Evolutionary conservation across 1,140 invertebrate species (phyloP).

Genomic region (Artemia franciscana): DNA sequence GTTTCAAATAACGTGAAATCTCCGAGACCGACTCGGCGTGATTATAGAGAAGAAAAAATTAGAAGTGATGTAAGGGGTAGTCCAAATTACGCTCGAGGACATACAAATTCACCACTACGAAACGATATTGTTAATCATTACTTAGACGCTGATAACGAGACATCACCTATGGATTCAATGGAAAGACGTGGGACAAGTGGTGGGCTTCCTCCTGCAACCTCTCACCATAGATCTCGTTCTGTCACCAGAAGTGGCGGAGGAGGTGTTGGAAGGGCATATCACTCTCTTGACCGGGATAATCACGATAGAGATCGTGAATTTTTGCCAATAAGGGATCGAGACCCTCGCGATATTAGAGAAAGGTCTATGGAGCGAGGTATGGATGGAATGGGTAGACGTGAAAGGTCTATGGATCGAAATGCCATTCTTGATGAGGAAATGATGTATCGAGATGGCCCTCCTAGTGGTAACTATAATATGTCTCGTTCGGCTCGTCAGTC

Average conservation of each 20-base stretch:
- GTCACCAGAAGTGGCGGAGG: constrained; percentile 24
- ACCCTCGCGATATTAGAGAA: constrained; percentile 15
- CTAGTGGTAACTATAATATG: constrained; percentile 3
- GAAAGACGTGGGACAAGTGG: constrained; percentile 3
- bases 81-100: background rate
- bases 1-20: constrained; percentile 9
- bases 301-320: constrained; percentile 45
- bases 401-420: constrained; percentile 32
- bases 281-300: constrained; percentile 39
- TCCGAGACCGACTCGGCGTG: constrained; percentile 12
- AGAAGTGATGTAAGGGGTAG: background rate
- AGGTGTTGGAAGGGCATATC: constrained; percentile 34
- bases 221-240: constrained; percentile 31
- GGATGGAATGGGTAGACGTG: constrained; percentile 17
- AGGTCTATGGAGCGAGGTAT: constrained; percentile 30
- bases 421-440: constrained; percentile 12
- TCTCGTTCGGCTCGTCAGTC: constrained; percentile 43
- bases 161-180: constrained; percentile 10
- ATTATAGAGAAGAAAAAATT: constrained; percentile 10
- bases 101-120: background rate
- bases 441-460: constrained; percentile 17
- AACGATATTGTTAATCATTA: background rate
- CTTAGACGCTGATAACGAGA: background rate
- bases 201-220: constrained; percentile 25
- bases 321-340: constrained; percentile 45